Evolutionary conservation across 2,797 vertebrate species (phyloP).

Genomic region (Chelon auratus): DNA sequence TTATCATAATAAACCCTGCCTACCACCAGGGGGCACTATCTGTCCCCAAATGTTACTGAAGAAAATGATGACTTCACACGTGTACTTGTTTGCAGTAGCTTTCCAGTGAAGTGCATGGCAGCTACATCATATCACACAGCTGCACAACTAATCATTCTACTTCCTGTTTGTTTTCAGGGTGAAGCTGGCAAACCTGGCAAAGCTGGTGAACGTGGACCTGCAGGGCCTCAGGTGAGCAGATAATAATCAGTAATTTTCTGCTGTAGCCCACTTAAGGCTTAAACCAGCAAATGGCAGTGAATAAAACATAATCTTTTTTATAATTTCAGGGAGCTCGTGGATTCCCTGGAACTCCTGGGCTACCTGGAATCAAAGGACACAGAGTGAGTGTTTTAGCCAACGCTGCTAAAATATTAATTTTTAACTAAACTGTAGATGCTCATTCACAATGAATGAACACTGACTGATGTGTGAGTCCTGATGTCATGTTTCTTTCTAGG

Average conservation of each 20-base stretch:
- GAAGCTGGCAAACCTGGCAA: constrained; percentile 95
- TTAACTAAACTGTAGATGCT: neutral
- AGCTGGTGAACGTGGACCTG: constrained; percentile 91
- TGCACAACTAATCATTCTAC: neutral
- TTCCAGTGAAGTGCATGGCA: neutral
- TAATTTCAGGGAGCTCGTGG: constrained; percentile 92
- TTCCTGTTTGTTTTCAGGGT: constrained; percentile 82
- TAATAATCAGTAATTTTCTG: neutral
- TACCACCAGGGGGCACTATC: constrained; percentile 61
- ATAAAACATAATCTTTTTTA: constrained; percentile 8
- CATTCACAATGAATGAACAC: constrained; percentile 1
- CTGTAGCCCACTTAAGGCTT: neutral
- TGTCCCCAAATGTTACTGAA: neutral
- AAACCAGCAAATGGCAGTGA: neutral
- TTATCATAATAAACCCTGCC: accelerated
- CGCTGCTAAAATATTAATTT: neutral
- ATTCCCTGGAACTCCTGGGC: constrained; percentile 97
- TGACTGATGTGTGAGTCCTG: constrained; percentile 26
- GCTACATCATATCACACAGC: neutral
- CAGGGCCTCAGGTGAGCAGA: constrained; percentile 92
- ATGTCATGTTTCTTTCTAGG: constrained; percentile 80
- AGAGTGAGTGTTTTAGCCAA: constrained; percentile 85
- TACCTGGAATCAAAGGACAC: constrained; percentile 98
- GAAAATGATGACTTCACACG: constrained; percentile 7
- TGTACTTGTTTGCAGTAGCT: neutral